These are phyloP conservation scores for Chironomus tepperi DNA, from an alignment of 1,140 invertebrate genomes.

Conservation along the genomic window DNA sequence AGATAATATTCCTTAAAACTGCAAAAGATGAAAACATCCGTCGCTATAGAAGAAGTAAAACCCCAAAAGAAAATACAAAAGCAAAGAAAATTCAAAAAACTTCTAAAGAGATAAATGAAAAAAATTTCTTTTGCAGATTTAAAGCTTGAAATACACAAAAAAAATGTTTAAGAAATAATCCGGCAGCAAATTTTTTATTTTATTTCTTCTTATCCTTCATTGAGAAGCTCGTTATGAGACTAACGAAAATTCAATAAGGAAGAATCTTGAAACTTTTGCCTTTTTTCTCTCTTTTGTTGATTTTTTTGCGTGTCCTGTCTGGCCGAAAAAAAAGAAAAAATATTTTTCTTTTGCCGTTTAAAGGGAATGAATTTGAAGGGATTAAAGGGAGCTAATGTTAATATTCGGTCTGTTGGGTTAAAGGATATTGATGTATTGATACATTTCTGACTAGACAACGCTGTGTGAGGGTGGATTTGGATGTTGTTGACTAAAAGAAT, in stretches of 20 bases:
- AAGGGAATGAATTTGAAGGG: no score
- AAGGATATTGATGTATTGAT: no score
- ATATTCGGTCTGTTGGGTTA: no score
- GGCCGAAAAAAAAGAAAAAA: background rate
- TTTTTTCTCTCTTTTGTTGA: no score
- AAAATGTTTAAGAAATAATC: background rate
- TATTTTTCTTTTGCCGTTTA: no score
- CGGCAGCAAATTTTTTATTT: background rate
- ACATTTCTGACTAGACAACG: no score
- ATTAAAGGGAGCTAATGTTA: no score
- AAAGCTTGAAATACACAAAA: slow-evolving; percentile 7
- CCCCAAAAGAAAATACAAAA: no score
- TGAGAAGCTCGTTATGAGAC: background rate
- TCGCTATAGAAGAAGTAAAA: no score
- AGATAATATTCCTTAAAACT: background rate
- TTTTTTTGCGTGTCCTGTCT: background rate
- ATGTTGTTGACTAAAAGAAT: no score
- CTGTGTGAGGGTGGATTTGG: no score
- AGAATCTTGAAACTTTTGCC: background rate
- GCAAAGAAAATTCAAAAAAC: background rate
- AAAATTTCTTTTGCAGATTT: background rate
- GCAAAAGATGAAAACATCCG: background rate
- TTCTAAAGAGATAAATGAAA: slow-evolving; percentile 11
- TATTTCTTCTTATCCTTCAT: background rate
- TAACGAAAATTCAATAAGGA: background rate